A percentile compares a stretch with the other conserved stretches of the same genome.
These are phyloP conservation scores for Drosophila antonietae DNA, from an alignment of 2,888 invertebrate genomes.

Conservation along the genomic window DNA sequence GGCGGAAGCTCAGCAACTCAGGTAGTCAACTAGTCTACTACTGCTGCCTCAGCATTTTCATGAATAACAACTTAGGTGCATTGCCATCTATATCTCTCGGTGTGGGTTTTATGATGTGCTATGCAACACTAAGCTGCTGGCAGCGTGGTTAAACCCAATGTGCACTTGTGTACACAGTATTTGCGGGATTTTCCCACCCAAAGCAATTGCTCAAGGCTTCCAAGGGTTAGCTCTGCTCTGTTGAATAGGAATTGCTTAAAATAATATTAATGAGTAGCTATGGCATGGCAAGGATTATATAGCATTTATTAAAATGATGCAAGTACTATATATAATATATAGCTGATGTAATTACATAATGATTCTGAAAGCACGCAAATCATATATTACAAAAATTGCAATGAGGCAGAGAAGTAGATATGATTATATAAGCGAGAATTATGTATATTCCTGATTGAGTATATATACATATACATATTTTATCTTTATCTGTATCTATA, in stretches of 20 bases:
- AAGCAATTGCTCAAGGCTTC: slow-evolving; percentile 2
- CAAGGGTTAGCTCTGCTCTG: too few relatives aligned
- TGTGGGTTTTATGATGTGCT: slow-evolving; percentile 11
- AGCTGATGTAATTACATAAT: too few relatives aligned
- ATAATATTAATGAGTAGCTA: not conserved
- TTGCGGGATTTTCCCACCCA: slow-evolving; percentile 47
- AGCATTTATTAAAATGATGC: too few relatives aligned
- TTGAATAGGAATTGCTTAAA: slow-evolving; percentile 14
- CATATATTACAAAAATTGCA: too few relatives aligned
- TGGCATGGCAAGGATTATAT: too few relatives aligned
- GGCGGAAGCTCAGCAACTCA: not conserved
- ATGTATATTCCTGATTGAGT: too few relatives aligned
- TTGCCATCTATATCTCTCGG: not conserved
- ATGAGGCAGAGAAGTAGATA: too few relatives aligned
- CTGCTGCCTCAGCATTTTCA: slow-evolving; percentile 11
- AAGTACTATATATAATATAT: too few relatives aligned
- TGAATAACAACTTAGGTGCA: slow-evolving; percentile 1
- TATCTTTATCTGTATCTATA: not conserved
- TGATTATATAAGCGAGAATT: too few relatives aligned
- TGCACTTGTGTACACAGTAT: slow-evolving; percentile 61
- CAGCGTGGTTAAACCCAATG: slow-evolving; percentile 43
- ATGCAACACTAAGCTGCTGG: slow-evolving; percentile 22
- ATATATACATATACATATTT: not conserved
- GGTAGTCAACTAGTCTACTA: not conserved
- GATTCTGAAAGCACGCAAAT: too few relatives aligned